Evolutionary conservation across 2,113 vertebrate species (phyloP).

Genomic region (Zeus faber): DNA sequence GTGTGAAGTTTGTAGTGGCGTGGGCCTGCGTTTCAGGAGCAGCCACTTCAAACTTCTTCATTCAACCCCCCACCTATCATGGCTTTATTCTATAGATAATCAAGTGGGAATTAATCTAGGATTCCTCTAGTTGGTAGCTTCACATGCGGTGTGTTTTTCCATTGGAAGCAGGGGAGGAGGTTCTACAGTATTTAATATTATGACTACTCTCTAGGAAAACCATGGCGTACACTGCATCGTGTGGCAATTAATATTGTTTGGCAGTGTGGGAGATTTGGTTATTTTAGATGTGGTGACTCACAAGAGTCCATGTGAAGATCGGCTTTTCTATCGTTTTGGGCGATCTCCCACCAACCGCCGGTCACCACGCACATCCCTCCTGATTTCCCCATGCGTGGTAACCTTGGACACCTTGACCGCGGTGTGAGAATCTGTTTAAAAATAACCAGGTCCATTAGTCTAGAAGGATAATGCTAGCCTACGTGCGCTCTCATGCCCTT

Average conservation of each 20-base stretch:
- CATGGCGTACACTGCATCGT: background rate
- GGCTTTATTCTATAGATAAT: background rate
- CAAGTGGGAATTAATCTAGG: no score
- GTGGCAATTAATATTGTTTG: background rate
- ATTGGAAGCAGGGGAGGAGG: no score
- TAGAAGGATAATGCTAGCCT: conserved; percentile 71
- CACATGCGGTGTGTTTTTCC: no score
- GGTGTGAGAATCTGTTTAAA: conserved; percentile 78
- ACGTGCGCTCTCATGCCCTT: conserved; percentile 69
- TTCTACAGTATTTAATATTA: background rate
- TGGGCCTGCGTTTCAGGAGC: conserved; percentile 5
- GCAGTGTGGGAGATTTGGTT: conserved; percentile 5
- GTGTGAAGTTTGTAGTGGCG: conserved; percentile 22
- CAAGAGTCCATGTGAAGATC: conserved; percentile 23
- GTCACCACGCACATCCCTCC: conserved; percentile 43
- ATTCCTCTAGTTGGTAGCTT: no score
- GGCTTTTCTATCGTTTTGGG: conserved; percentile 14
- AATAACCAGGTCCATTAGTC: conserved; percentile 77
- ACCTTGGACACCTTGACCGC: conserved; percentile 74
- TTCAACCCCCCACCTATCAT: background rate
- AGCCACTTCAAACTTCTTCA: background rate
- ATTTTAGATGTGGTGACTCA: conserved; percentile 14
- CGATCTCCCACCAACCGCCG: conserved; percentile 28
- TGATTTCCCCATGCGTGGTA: conserved; percentile 63
- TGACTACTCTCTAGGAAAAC: background rate